These are phyloP conservation scores for Anarsia innoxiella DNA, from an alignment of 2,888 invertebrate species.

Conservation along the genomic window DNA sequence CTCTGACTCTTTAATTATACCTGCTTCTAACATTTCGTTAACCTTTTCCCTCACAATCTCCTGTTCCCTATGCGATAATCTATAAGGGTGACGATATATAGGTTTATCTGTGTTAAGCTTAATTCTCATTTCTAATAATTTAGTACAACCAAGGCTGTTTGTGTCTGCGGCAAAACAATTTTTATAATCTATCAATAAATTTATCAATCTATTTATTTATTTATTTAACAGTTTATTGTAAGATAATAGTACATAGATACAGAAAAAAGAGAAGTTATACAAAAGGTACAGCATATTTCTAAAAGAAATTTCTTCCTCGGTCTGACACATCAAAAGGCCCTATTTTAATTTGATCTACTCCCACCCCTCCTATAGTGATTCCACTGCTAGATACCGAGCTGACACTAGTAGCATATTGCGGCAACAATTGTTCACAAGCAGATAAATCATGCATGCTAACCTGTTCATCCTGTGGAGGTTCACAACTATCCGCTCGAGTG, in stretches of 20 bases:
- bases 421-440: background rate
- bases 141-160: constrained; percentile 19
- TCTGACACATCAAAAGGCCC: constrained; percentile 11
- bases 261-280: too few species aligned
- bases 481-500: constrained; percentile 15
- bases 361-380: constrained; percentile 9
- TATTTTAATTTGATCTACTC: constrained; percentile 1
- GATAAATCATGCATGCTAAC: constrained; percentile 8
- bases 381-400: constrained; percentile 3
- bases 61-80: constrained; percentile 15
- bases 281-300: too few species aligned
- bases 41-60: constrained; percentile 17
- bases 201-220: constrained; percentile 7
- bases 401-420: background rate
- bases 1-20: constrained; percentile 22
- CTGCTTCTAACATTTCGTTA: constrained; percentile 20
- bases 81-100: constrained; percentile 18
- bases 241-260: too few species aligned
- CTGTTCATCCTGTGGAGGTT: constrained; percentile 8
- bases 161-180: constrained; percentile 19
- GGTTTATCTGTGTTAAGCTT: constrained; percentile 18
- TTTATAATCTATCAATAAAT: constrained; percentile 14
- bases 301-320: background rate
- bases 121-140: constrained; percentile 21
- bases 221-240: constrained; percentile 11